These are phyloP conservation scores for Helobdella robusta DNA, from an alignment of 2,888 invertebrate species.

Conservation along the genomic window DNA sequence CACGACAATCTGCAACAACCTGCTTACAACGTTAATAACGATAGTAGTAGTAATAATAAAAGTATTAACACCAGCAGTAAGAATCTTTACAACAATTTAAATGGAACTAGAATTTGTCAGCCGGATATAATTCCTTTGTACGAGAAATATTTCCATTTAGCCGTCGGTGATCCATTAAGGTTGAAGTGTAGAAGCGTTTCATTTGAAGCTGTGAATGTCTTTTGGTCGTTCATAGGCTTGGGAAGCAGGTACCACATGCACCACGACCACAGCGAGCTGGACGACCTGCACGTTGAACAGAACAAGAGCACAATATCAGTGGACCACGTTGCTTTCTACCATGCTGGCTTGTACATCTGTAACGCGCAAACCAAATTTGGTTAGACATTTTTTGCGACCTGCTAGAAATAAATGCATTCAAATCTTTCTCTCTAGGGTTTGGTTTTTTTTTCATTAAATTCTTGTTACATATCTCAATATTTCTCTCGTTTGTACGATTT, in stretches of 20 bases:
- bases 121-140: background rate
- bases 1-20: too few relatives aligned
- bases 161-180: slow-evolving; percentile 1
- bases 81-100: background rate
- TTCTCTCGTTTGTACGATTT: too few relatives aligned
- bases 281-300: background rate
- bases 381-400: too few relatives aligned
- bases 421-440: too few relatives aligned
- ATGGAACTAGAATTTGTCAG: background rate
- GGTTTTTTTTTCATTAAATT: too few relatives aligned
- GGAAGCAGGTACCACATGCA: too few relatives aligned
- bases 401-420: too few relatives aligned
- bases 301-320: background rate
- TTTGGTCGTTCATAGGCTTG: slow-evolving; percentile 2
- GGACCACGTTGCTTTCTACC: background rate
- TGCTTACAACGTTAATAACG: too few relatives aligned
- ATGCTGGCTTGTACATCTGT: slow-evolving; percentile 13
- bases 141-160: background rate
- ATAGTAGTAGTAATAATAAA: too few relatives aligned
- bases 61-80: too few relatives aligned
- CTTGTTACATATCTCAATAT: too few relatives aligned
- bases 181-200: background rate
- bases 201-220: background rate
- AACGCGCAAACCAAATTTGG: too few relatives aligned
- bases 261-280: slow-evolving; percentile 1